phyloP scores from a whole-genome alignment of 1,140 invertebrate genomes.

The Aplysia californica region DNA sequence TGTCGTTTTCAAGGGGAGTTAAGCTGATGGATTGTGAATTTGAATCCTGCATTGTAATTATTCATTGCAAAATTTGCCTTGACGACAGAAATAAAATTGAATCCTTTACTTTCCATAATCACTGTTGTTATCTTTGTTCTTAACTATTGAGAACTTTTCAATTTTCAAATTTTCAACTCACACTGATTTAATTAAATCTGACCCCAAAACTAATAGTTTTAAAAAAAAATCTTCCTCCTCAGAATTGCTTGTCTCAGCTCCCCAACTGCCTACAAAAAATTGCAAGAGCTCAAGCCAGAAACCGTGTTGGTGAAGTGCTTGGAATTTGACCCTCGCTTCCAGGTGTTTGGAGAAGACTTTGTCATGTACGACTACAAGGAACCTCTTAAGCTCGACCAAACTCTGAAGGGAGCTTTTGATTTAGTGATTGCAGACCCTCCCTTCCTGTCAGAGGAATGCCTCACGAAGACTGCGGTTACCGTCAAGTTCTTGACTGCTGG shows the following conservation, averaged over 20 bases:
- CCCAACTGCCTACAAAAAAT: constrained; percentile 83
- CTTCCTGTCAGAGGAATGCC: constrained; percentile 92
- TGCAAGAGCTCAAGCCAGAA: constrained; percentile 57
- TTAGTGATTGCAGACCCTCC: constrained; percentile 93
- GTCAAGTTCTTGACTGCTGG: constrained; percentile 81
- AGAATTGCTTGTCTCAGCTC: constrained; percentile 88
- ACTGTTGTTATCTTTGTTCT: no score
- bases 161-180: no score
- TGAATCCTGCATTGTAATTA: no score
- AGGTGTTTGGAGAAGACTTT: constrained; percentile 83
- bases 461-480: constrained; percentile 83
- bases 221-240: constrained; percentile 27
- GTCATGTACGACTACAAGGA: constrained; percentile 90
- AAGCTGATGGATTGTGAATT: no score
- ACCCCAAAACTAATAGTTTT: no score
- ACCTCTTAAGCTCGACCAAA: constrained; percentile 78
- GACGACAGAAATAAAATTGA: no score
- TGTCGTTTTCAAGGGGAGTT: no score
- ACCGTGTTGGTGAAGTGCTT: constrained; percentile 49
- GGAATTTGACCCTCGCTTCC: constrained; percentile 84
- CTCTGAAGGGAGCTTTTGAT: constrained; percentile 78
- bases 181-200: no score
- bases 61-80: no score
- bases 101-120: no score
- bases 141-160: no score